Evolutionary conservation across 2,113 vertebrate species (phyloP), one percentile per base, ranked within the genome.

Genomic region (Heterotilapia buettikoferi): DNA sequence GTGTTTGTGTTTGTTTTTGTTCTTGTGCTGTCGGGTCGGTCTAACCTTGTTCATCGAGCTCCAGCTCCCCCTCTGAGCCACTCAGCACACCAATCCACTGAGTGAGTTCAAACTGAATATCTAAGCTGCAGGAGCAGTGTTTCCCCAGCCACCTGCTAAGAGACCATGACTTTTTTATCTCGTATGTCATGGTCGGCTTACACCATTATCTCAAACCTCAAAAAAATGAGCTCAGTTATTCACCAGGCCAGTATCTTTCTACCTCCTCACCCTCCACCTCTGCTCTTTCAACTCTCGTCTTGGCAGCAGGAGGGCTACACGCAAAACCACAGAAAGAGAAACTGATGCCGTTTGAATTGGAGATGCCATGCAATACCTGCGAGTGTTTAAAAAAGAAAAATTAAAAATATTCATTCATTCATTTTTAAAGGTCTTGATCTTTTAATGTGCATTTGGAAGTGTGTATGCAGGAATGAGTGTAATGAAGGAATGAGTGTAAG

Each of bases 1-100:
- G 66, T 52, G 87, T 85, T 86, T 86, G 83, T 81, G 87, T 87
- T 90, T 91, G 79, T 87, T 90, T 68, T 90, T 87, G 83, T 80
- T 47, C 57, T 26, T 59, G 29, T 40, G 80, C 61, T 59, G 82
- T 81, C 4, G 16, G 84, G 85, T 89, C 79, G 14, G 84, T 83
- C 73, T 89, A 78, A 88, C 85, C 90, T 89, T 85, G 85, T 57
- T 80, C 54, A 14, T 78, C 45, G 73, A 12, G 57, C 59, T 24
- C 29, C 3, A 6, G 52, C 63, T 40, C 56, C 86, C 83, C 86
- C 53, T 86, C 86, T 53, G 83, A 80, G 83, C 16, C 4, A 45
- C 56, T 63, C 53, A 4, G 21, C n/a, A 19, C 82, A 52, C 63
- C 6, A 80, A 82, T 90, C 68, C 80, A 71, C 68, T 81, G 81